Evolutionary conservation across 1,140 invertebrate genomes (phyloP), one percentile per base, ranked within the genome.

Genomic region (Drosophila oshimai): DNA sequence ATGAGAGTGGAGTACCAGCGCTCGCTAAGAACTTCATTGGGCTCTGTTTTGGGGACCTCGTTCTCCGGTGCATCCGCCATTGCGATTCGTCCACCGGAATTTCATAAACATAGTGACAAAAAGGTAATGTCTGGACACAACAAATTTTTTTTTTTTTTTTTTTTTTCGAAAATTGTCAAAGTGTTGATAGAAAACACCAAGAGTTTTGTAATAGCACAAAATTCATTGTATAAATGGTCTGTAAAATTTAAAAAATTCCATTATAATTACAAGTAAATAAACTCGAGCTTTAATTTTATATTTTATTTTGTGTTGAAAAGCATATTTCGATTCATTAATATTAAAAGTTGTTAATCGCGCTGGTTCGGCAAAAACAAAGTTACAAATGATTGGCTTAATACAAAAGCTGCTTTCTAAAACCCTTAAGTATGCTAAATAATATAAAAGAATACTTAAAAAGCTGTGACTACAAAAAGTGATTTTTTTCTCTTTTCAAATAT

Each of bases 1-100:
- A 97, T 93, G 7, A 94, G 93, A n/a, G 94, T 94, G 6, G 93
- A 92, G 93, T 93, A 95, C 10, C 91, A 92, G 57, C 89, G 92
- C 54, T 93, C 92, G 58, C 81, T 84, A 13, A 58, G 37, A 12
- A 37, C 13, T 7, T 44, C 28, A 10, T 33, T 36, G 3, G 26
- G 1, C 5, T 0, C 2, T 9, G 4, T 9, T n/a, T 42, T 22
- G 39, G 26, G 7, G 13, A 13, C 3, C 10, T 3, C 12, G 4
- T 20, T 4, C 15, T 33, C 6, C 24, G n/a, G 2, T 17, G n/a
- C n/a, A 31, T 33, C 17, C 17, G 28, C n/a, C 47, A 51, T 51
- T 9, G 17, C n/a, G 18, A 22, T 20, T 12, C 29, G 15, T 4
- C 15, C 24, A 4, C 42, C 17, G 13, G 45, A n/a, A 47, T 20